Base-by-base conservation (phyloP, 1,140 invertebrate species). In the Ostrea denselamellosa region DNA sequence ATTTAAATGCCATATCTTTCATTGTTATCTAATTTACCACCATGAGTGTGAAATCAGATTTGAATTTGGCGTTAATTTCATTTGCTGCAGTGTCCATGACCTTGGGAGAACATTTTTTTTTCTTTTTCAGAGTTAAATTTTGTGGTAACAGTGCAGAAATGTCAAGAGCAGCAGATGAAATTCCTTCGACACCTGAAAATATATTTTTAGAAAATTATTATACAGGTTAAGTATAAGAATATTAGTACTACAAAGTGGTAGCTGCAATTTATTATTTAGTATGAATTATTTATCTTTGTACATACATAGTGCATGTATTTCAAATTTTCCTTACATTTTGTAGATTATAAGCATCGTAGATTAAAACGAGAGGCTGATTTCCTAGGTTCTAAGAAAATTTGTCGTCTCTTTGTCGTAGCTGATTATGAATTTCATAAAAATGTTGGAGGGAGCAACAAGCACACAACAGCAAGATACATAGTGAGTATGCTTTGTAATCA, bases 341-440 rank as follows among this genome's bases (percentile, higher is more conserved):
- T 28, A 87, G 86, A 83, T 65, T n/a, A 83, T n/a, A 83, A 83
- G 17, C 77, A 85, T 52, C 14, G 3, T 25, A 81, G 86, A 86
- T 83, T 85, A 52, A 89, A 89, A 83, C 52, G 88, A 85, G 56
- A 87, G 22, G 14, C 52, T 12, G 8, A 51, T 8, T 44, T 44
- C 77, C 19, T 68, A 56, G 58, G 65, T 54, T 82, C 58, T 4
- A 82, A 83, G 10, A 85, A 82, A 83, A 65, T 85, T 4, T 89
- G 88, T 86, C 83, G 53, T 19, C 44, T 89, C 17, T 87, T 87
- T 62, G 25, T 89, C 4, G 83, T 89, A 22, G 88, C 88, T 22
- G 88, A 89, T 87, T 89, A 87, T 83, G 28, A 58, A 82, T 89
- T 89, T 71, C 86, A 89, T 85, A 68, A 81, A 65, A 82, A 89